Base-by-base conservation (phyloP, 2,888 invertebrate genomes). In the Strigamia maritima region DNA sequence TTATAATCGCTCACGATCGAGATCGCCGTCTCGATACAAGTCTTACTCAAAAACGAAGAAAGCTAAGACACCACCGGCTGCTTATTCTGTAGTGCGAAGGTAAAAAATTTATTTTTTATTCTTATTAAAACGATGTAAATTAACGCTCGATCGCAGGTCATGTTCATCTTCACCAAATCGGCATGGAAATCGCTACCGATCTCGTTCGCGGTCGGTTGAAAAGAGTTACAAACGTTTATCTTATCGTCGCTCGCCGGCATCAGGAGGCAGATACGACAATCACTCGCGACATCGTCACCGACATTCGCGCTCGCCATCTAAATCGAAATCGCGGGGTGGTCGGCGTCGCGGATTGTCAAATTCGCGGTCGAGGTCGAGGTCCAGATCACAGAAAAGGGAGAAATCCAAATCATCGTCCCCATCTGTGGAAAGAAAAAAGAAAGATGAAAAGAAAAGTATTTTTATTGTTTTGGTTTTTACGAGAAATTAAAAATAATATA, bases 51-150 rank as follows among this genome's bases (percentile, higher is more conserved):
- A 76, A 14, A 8, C 24, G 16, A 35, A 44, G n/a, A 77, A 77
- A 60, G 49, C 77, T 1, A 49, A 26, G 16, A 77, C 77, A 2
- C 77, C 77, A 49, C 77, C 77, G 44, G 77, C 77, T 24, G 77
- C 77, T 24, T 77, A 77, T 54, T 44, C 77, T 22, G 77, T 77
- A 1, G 60, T 77, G 2, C 24, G 77, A 28, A n/a, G 77, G 77
- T 77, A 28, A n/a, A 35, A 28, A 4, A 70, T 49, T 49, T 14
- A 40, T 49, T n/a, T 49, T 49, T 49, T 6, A 49, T 6, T 49
- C 8, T 49, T 2, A 10, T 6, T n/a, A 3, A n/a, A 3, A 49
- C n/a, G n/a, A n/a, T n/a, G n/a, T n/a, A n/a, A n/a, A n/a, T n/a
- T n/a, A n/a, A n/a, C n/a, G n/a, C n/a, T 49, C 4, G 2, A 2